Evolutionary conservation across 2,888 invertebrate species (phyloP), one percentile per base, ranked within the genome.

Genomic region (Lypha dubia): DNA sequence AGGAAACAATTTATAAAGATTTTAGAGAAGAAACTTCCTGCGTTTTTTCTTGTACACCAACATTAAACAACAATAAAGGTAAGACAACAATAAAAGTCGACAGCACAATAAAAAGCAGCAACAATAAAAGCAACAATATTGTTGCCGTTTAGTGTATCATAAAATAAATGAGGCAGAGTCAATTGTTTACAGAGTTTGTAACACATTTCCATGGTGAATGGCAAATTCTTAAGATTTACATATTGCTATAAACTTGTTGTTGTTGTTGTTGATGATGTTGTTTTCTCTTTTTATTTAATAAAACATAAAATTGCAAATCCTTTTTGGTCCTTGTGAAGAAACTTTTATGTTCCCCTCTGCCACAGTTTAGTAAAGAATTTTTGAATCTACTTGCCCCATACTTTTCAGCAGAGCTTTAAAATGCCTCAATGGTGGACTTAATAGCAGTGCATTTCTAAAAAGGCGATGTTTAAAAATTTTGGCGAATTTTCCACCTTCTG

Each of bases 1-100:
- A 51, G 70, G 41, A 67, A 73, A 56, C 22, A 73, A 46, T 77
- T 74, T 60, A 38, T 58, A 79, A 83, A 75, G 68, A 70, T 79
- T 83, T 74, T 53, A 62, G 67, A 49, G 22, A 53, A 49, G 41
- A 68, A 70, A 62, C 46, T 81, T 75, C 32, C 44, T 41, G 73
- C 71, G 4, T n/a, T 62, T 79, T 49, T 67, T 44, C 35, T 60
- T 60, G 28, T 51, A 44, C 68, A 32, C n/a, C 79, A 65, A 15
- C 53, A 70, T 49, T 38, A 63, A 81, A 70, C 46, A 58, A 58
- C 35, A 24, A 70, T 53, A 70, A 63, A 46, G 41, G 32, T 32
- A 68, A n/a, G n/a, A 38, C 38, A 49, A 49, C 35, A 49, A 20
- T 20, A 17, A 62, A 53, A 53, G 28, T 15, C n/a, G 15, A 56